Conservation (phyloP, 2,888 invertebrate species). For the Baccha elongata region DNA sequence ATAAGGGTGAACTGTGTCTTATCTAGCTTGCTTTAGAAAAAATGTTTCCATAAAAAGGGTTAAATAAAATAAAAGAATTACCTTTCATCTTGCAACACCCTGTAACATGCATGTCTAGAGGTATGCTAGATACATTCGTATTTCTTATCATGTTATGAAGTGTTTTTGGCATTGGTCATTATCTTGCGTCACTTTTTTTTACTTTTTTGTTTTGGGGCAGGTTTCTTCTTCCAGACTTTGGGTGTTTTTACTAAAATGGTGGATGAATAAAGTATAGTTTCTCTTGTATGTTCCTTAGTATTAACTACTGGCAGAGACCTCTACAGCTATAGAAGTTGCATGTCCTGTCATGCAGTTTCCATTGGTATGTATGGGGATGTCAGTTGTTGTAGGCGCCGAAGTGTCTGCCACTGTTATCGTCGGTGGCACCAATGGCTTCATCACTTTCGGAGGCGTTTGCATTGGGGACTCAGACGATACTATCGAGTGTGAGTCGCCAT, state of each 20-base stretch:
- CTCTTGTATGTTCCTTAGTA: constrained; percentile 54
- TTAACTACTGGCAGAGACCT: constrained; percentile 75
- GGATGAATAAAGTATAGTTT: constrained; percentile 18
- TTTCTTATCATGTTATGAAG: constrained; percentile 1
- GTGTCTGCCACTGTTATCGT: constrained; percentile 59
- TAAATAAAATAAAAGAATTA: too few relatives aligned
- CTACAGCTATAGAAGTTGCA: constrained; percentile 59
- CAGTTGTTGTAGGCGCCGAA: constrained; percentile 40
- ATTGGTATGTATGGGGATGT: constrained; percentile 58
- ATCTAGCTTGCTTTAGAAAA: too few relatives aligned
- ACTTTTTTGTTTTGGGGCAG: constrained; percentile 45
- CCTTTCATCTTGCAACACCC: constrained; percentile 8
- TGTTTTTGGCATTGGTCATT: constrained; percentile 44
- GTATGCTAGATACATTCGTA: too few relatives aligned
- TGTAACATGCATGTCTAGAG: background rate
- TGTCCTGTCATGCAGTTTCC: constrained; percentile 72
- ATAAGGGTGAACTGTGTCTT: too few relatives aligned
- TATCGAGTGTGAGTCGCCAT: constrained; percentile 62
- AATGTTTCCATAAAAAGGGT: too few relatives aligned
- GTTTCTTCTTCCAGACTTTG: constrained; percentile 39
- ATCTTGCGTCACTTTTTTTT: constrained; percentile 40
- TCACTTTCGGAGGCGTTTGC: constrained; percentile 56
- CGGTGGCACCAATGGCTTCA: constrained; percentile 47
- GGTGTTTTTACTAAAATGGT: constrained; percentile 2
- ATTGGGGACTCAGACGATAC: constrained; percentile 40